A percentile compares a stretch with the other conserved stretches of the same genome.
Evolutionary conservation across 2,888 invertebrate species (phyloP).

Genomic region (Penaeus monodon): DNA sequence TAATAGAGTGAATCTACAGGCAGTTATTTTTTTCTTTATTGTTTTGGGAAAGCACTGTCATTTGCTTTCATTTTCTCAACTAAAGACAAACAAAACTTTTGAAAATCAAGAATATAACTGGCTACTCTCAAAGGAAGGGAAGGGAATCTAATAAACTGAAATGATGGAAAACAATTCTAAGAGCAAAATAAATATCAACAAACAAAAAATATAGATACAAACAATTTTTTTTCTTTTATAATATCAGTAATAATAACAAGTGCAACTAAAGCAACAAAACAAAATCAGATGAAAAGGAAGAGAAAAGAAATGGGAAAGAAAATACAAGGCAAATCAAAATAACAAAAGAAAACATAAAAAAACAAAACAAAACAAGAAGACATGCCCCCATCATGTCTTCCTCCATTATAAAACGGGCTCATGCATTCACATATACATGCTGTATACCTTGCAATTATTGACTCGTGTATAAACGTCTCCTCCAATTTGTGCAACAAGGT

Average conservation of each 20-base stretch:
- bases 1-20: no score
- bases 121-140: no score
- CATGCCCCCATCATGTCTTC: background rate
- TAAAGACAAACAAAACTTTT: no score
- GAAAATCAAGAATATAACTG: no score
- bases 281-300: slow-evolving; percentile 7
- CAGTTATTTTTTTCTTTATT: no score
- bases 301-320: background rate
- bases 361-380: background rate
- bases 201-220: background rate
- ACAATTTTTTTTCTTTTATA: background rate
- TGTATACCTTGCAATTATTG: slow-evolving; percentile 63
- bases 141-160: no score
- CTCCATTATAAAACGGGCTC: slow-evolving; percentile 8
- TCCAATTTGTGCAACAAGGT: slow-evolving; percentile 60
- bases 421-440: slow-evolving; percentile 42
- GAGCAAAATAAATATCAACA: no score
- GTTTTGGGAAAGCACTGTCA: no score
- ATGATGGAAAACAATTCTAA: no score
- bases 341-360: background rate
- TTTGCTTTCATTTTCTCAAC: no score
- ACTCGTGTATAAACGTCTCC: slow-evolving; percentile 65
- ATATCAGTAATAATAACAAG: background rate
- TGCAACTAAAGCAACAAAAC: slow-evolving; percentile 13
- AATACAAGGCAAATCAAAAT: background rate